Conservation (phyloP, 1,140 invertebrate species). For the Leptestheria dahalacensis region DNA sequence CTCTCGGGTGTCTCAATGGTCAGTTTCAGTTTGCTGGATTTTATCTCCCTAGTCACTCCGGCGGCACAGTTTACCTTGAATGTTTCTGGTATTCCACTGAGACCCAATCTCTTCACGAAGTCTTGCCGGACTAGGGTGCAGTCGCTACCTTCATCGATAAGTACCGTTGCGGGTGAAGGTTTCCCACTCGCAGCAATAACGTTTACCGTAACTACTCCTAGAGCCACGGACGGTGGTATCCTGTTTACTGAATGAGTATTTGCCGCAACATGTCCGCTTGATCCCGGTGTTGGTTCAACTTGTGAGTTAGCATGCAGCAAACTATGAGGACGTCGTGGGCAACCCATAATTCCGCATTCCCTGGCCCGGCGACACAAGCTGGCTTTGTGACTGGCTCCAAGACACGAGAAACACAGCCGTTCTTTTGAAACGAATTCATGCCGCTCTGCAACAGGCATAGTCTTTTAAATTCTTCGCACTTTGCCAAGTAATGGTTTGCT, state of each 20-base stretch:
- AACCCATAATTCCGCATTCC: not conserved
- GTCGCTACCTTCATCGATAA: conserved; percentile 9
- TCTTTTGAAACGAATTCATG: not conserved
- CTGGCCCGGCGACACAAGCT: not conserved
- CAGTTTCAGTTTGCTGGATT: not conserved
- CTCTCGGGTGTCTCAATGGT: not conserved
- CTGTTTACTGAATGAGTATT: no score
- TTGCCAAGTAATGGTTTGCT: not conserved
- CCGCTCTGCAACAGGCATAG: not conserved
- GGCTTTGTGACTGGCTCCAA: not conserved
- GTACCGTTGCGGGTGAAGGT: not conserved
- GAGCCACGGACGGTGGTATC: not conserved
- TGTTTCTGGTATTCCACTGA: not conserved
- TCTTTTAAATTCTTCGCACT: not conserved
- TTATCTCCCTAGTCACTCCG: not conserved
- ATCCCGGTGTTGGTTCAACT: not conserved
- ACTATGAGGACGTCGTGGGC: not conserved
- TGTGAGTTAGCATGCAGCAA: not conserved
- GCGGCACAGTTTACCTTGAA: not conserved
- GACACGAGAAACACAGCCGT: not conserved
- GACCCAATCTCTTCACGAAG: not conserved
- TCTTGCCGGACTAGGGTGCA: not conserved
- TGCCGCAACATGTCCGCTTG: no score
- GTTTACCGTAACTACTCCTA: not conserved
- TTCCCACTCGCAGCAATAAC: not conserved